Evolutionary conservation across 2,888 invertebrate species (phyloP).

Genomic region (Orchesella flavescens): DNA sequence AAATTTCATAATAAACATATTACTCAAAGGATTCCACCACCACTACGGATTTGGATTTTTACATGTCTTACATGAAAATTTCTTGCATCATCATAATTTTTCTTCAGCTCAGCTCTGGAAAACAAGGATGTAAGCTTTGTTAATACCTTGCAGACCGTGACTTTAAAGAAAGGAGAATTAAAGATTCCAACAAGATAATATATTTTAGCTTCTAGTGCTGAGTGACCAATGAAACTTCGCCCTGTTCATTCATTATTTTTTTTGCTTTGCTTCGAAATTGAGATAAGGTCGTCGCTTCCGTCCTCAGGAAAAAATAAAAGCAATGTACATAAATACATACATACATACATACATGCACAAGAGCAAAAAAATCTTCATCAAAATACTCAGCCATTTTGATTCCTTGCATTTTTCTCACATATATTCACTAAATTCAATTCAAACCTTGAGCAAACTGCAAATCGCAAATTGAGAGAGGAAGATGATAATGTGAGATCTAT

Average conservation of each 20-base stretch:
- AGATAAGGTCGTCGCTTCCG: constrained; percentile 48
- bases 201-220: constrained; percentile 28
- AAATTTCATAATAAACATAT: constrained; percentile 27
- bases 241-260: constrained; percentile 47
- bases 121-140: constrained; percentile 57
- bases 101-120: constrained; percentile 9
- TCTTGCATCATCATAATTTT: constrained; percentile 5
- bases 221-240: constrained; percentile 31
- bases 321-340: background rate
- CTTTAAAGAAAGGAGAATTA: background rate
- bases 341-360: background rate
- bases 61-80: constrained; percentile 9
- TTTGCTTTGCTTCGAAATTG: background rate
- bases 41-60: constrained; percentile 10
- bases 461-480: too few species aligned
- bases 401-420: too few species aligned
- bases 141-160: constrained; percentile 58
- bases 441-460: too few species aligned
- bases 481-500: too few species aligned
- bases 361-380: constrained; percentile 1
- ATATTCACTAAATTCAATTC: too few species aligned
- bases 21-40: too few species aligned
- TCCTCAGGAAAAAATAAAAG: constrained; percentile 23
- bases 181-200: constrained; percentile 27
- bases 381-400: background rate